These are phyloP conservation scores for Cynopterus brachyotis DNA, from an alignment of 2,113 vertebrate species.

Conservation along the genomic window DNA sequence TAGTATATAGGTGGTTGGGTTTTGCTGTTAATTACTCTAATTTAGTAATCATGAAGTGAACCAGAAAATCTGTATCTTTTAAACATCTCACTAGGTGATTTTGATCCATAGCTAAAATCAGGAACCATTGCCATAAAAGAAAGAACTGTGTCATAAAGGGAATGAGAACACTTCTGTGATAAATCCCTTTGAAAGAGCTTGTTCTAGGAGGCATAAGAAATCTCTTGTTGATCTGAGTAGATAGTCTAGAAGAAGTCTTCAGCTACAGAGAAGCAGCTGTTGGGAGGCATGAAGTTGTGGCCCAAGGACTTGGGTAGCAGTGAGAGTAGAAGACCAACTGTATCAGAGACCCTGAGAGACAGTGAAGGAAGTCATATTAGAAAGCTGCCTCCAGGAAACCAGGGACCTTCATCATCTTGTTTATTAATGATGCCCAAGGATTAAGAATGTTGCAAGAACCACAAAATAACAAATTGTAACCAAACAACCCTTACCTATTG, in stretches of 20 bases:
- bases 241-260: not conserved
- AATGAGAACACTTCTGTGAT: not conserved
- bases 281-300: not conserved
- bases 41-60: not conserved
- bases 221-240: not conserved
- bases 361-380: not conserved
- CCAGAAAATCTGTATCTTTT: not conserved
- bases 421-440: not conserved
- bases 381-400: not conserved
- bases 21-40: not conserved
- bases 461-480: slow-evolving; percentile 8
- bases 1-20: not conserved
- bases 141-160: not conserved
- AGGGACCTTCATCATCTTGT: not conserved
- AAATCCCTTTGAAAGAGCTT: not conserved
- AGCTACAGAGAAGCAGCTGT: not conserved
- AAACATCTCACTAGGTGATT: not conserved
- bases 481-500: not conserved
- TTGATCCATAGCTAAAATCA: not conserved
- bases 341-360: not conserved
- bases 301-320: not conserved
- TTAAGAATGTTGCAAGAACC: not conserved
- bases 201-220: not conserved
- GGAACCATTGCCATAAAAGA: not conserved
- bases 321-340: too few species aligned